These are phyloP conservation scores for Monarcha castaneiventris DNA, from an alignment of 2,113 vertebrate genomes.

Conservation along the genomic window DNA sequence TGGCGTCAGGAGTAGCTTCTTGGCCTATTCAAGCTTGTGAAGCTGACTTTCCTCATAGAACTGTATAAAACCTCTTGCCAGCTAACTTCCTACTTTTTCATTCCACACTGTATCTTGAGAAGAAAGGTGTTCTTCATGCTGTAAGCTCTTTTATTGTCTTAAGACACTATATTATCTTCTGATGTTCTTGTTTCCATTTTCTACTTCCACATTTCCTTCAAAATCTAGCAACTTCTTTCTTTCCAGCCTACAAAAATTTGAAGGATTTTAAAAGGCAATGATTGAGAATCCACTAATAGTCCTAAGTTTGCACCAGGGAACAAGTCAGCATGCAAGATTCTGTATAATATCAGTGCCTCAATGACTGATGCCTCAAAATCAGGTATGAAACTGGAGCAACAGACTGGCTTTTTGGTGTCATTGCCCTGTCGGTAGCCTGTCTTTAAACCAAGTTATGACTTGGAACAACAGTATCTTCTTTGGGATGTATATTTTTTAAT, in stretches of 20 bases:
- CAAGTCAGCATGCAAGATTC: background rate
- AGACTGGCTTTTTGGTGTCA: background rate
- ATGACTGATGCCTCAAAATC: background rate
- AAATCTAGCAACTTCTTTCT: background rate
- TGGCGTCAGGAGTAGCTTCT: background rate
- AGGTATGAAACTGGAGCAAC: background rate
- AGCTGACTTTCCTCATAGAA: background rate
- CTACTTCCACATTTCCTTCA: background rate
- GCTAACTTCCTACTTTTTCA: background rate
- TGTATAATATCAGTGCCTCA: background rate
- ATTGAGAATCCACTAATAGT: background rate
- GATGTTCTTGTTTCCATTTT: background rate
- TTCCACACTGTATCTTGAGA: background rate
- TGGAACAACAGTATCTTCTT: background rate
- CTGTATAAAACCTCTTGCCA: background rate
- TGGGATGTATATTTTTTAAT: background rate
- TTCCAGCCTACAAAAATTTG: background rate
- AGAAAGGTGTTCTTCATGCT: background rate
- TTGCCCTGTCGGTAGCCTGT: fast-evolving
- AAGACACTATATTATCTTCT: background rate
- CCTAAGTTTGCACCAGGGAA: background rate
- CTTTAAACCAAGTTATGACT: background rate
- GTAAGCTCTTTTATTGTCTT: background rate
- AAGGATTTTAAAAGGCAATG: background rate
- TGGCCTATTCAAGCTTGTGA: background rate